phyloP scores from a whole-genome alignment of 1,140 invertebrate species.

The Sycophaga agraensis region DNA sequence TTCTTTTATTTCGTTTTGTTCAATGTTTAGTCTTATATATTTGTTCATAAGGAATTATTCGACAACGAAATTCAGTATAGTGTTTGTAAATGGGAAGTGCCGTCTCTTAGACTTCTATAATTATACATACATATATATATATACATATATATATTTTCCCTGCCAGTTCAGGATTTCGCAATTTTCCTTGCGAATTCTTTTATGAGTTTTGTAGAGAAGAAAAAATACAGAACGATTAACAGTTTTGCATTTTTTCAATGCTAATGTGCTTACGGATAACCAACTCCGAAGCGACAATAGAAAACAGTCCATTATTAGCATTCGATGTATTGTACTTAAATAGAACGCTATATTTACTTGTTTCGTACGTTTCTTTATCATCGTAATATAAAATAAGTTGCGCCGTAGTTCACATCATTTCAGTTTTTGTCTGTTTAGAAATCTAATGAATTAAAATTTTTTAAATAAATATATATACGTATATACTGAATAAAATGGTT shows the following conservation, averaged over 20 bases:
- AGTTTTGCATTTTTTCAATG: not conserved
- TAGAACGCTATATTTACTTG: conserved; percentile 20
- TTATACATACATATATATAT: too few species aligned
- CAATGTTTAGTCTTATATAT: not conserved
- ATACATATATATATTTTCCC: not conserved
- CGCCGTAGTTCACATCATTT: not conserved
- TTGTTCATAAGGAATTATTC: not conserved
- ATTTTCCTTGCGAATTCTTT: conserved; percentile 2
- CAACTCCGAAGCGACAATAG: not conserved
- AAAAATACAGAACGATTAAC: not conserved
- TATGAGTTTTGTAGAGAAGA: not conserved
- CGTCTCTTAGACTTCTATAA: too few species aligned
- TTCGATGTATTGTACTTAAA: conserved; percentile 5
- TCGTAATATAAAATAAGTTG: conserved; percentile 10
- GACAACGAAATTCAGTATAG: not conserved
- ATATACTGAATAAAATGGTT: conserved; percentile 11
- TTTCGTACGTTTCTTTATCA: conserved; percentile 17
- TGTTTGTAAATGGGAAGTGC: not conserved
- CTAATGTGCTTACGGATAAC: too few species aligned
- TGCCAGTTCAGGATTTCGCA: conserved; percentile 12
- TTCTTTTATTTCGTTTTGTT: conserved; percentile 1
- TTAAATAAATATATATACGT: conserved; percentile 21
- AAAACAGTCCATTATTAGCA: not conserved
- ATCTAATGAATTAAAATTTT: conserved; percentile 16
- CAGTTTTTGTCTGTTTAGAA: conserved; percentile 21